Evolutionary conservation across 2,888 invertebrate genomes (phyloP).

Genomic region (Nymphalis urticae): DNA sequence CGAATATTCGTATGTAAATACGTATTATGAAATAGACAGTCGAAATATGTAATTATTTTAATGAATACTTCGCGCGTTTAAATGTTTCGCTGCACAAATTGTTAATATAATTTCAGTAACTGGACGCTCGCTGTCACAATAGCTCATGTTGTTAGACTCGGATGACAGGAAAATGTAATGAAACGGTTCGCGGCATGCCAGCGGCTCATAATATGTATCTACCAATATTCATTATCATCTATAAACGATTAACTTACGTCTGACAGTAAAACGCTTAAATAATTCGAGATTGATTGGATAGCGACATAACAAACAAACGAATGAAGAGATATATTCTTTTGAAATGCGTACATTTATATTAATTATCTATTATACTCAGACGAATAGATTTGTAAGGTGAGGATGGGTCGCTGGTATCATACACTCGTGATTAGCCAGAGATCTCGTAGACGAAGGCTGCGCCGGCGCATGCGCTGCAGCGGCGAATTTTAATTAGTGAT

Average conservation of each 20-base stretch:
- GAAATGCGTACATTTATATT: not conserved
- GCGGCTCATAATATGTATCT: not conserved
- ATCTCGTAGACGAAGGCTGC: constrained; percentile 50
- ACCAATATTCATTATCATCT: not conserved
- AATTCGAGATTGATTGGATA: not conserved
- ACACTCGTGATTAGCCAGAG: constrained; percentile 15
- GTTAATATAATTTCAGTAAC: constrained; percentile 12
- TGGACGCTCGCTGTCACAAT: constrained; percentile 16
- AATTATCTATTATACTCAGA: not conserved
- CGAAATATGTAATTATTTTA: not conserved
- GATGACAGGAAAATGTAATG: constrained; percentile 13
- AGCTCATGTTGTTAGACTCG: constrained; percentile 11
- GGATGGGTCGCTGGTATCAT: not conserved
- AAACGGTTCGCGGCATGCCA: constrained; percentile 2
- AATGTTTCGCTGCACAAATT: constrained; percentile 10
- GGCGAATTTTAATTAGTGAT: constrained; percentile 67
- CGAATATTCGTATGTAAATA: constrained; percentile 9
- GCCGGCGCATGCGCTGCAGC: constrained; percentile 41
- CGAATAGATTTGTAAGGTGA: not conserved
- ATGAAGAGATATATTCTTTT: not conserved
- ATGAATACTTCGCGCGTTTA: constrained; percentile 4
- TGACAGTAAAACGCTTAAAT: not conserved
- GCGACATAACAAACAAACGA: not conserved
- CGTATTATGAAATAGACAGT: not conserved
- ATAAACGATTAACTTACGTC: not conserved